Conservation (phyloP, 1,140 invertebrate species). For the Apocrypta bakeri region DNA sequence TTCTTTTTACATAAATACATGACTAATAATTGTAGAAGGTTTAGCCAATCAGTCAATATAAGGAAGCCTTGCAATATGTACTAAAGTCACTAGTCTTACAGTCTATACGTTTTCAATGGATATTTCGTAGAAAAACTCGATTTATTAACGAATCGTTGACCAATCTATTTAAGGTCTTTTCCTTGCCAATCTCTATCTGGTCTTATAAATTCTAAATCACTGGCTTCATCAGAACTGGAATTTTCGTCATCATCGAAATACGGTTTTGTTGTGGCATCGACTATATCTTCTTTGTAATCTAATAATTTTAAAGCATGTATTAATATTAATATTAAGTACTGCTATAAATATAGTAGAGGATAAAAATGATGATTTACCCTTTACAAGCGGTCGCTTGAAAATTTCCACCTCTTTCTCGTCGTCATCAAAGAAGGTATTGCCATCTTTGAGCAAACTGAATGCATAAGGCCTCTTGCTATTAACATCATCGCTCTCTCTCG, state of each 20-base stretch:
- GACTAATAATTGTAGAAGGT: conserved; percentile 22
- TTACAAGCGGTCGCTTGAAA: conserved; percentile 74
- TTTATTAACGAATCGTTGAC: background rate
- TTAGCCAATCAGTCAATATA: background rate
- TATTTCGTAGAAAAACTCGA: conserved; percentile 14
- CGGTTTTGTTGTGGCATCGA: conserved; percentile 61
- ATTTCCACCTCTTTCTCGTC: conserved; percentile 79
- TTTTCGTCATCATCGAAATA: conserved; percentile 71
- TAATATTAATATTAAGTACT: too few relatives aligned
- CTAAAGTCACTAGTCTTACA: conserved; percentile 8
- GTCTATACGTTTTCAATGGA: conserved; percentile 37
- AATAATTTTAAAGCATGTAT: too few relatives aligned
- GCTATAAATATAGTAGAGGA: background rate
- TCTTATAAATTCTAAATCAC: conserved; percentile 74
- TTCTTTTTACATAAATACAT: conserved; percentile 29
- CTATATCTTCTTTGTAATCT: conserved; percentile 56
- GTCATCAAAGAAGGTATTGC: conserved; percentile 74
- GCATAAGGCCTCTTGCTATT: conserved; percentile 67
- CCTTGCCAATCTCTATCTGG: conserved; percentile 60
- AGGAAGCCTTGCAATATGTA: background rate
- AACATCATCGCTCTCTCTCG: conserved; percentile 66
- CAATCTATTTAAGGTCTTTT: conserved; percentile 22
- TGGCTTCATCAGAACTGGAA: conserved; percentile 64
- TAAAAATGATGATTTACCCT: conserved; percentile 27
- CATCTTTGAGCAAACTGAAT: conserved; percentile 69